A percentile compares a stretch with the other conserved stretches of the same genome.
These are phyloP conservation scores for Acronicta alni DNA, from an alignment of 2,888 invertebrate genomes.

Conservation along the genomic window DNA sequence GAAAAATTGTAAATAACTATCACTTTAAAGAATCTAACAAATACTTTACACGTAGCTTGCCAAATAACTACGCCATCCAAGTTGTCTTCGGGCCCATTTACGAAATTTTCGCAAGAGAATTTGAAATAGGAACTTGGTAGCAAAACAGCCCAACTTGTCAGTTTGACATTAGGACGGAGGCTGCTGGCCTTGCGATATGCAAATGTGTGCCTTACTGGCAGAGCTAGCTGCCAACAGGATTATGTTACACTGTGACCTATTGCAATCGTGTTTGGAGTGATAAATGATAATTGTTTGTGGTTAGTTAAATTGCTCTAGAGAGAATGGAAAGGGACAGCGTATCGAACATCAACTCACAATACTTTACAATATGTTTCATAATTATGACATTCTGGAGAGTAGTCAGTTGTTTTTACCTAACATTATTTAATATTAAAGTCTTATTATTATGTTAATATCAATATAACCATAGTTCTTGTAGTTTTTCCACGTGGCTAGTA, in stretches of 20 bases:
- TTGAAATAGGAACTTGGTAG: constrained; percentile 24
- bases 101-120: constrained; percentile 11
- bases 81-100: background rate
- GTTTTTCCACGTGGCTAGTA: too few relatives aligned
- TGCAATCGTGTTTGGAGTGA: constrained; percentile 19
- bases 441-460: too few relatives aligned
- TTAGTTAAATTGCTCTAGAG: too few relatives aligned
- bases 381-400: too few relatives aligned
- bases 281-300: constrained; percentile 14
- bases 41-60: background rate
- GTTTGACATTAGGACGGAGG: constrained; percentile 41
- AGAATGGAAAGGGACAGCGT: too few relatives aligned
- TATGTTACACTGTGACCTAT: constrained; percentile 36
- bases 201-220: constrained; percentile 32
- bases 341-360: too few relatives aligned
- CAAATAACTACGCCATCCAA: background rate
- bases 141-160: constrained; percentile 30
- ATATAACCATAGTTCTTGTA: too few relatives aligned
- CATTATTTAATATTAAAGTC: too few relatives aligned
- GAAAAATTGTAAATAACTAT: too few relatives aligned
- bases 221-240: constrained; percentile 37
- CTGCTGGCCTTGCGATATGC: constrained; percentile 50
- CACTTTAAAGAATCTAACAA: too few relatives aligned
- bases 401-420: too few relatives aligned
- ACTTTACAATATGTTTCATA: too few relatives aligned